Conservation (phyloP, 2,113 vertebrate genomes). For the Percopsis transmontana region DNA sequence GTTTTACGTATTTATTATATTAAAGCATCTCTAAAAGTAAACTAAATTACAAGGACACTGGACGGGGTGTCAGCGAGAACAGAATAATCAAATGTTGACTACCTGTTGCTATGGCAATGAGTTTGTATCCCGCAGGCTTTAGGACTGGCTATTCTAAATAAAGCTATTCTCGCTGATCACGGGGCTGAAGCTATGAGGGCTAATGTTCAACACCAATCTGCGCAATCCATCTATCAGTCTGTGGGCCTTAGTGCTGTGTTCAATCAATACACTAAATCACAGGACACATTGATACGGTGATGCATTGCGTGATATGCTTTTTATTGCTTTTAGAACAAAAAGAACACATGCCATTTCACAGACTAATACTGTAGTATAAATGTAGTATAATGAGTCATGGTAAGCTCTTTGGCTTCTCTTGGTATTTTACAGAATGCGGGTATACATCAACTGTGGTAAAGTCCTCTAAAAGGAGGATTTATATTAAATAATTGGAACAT, state of each 20-base stretch:
- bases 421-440: no score
- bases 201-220: constrained; percentile 61
- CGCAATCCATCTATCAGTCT: constrained; percentile 43
- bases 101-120: constrained; percentile 80
- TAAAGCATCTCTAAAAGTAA: no score
- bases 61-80: constrained; percentile 56
- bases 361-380: no score
- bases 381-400: no score
- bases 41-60: constrained; percentile 67
- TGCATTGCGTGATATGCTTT: not conserved
- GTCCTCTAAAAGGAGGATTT: no score
- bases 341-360: no score
- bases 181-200: constrained; percentile 56
- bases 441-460: no score
- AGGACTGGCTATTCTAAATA: constrained; percentile 82
- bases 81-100: constrained; percentile 79
- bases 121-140: constrained; percentile 73
- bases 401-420: no score
- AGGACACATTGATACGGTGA: constrained; percentile 27
- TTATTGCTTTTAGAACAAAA: no score
- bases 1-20: no score
- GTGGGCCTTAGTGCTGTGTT: constrained; percentile 33
- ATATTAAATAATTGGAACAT: no score
- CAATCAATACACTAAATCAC: constrained; percentile 3
- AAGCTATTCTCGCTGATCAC: constrained; percentile 75